Conservation (phyloP, 2,888 invertebrate genomes). For the Lissocephala sabroskyi region DNA sequence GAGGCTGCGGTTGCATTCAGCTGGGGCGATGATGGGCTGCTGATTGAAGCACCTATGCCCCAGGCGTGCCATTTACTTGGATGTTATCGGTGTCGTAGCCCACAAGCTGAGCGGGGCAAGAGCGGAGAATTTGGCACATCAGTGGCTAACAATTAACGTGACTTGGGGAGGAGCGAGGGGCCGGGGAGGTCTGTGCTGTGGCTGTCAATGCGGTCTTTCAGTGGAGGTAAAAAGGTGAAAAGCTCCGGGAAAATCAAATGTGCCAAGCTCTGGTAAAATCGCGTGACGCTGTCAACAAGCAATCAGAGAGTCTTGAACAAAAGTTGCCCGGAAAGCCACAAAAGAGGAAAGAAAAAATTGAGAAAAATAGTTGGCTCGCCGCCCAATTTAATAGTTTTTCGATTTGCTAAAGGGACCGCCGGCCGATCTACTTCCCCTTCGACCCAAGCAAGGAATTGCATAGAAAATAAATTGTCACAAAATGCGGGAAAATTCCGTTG, state of each 20-base stretch:
- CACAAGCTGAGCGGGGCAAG: constrained; percentile 16
- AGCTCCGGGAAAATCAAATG: constrained; percentile 52
- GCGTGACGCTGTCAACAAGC: constrained; percentile 48
- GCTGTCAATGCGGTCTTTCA: constrained; percentile 26
- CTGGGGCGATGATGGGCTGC: no score
- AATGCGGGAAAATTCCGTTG: constrained; percentile 33
- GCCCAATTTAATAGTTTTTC: constrained; percentile 67
- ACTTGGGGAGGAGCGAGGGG: no score
- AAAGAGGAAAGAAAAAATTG: constrained; percentile 1
- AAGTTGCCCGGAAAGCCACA: background rate
- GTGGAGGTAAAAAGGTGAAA: constrained; percentile 42
- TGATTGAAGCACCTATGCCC: no score
- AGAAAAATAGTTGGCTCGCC: constrained; percentile 41
- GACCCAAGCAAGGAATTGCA: constrained; percentile 22
- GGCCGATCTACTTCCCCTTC: no score
- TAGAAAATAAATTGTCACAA: constrained; percentile 62
- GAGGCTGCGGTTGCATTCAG: constrained; percentile 16
- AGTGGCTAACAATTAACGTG: constrained; percentile 38
- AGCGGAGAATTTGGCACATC: background rate
- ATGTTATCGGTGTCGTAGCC: constrained; percentile 39
- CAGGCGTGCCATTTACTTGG: constrained; percentile 24
- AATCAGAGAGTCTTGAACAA: constrained; percentile 3
- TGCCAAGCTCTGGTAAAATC: constrained; percentile 39
- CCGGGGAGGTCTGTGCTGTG: no score
- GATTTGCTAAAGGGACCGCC: constrained; percentile 55